These are phyloP conservation scores for Andrena minutula DNA, from an alignment of 2,888 invertebrate genomes.

Conservation along the genomic window DNA sequence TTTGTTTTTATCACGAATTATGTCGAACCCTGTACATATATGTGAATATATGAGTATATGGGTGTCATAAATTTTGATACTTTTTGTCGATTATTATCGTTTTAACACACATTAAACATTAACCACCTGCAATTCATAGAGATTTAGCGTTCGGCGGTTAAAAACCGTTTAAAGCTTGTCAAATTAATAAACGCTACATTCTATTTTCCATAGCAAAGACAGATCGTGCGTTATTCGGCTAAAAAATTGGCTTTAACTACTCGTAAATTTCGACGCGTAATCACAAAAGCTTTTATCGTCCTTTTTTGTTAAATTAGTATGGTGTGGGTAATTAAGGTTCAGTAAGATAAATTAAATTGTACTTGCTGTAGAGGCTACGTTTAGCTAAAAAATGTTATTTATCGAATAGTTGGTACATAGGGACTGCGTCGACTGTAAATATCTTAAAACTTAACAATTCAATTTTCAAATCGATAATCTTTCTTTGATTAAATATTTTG, in stretches of 20 bases:
- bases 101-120: too few species aligned
- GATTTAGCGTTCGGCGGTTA: not conserved
- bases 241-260: not conserved
- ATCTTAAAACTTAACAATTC: too few species aligned
- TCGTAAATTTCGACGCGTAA: not conserved
- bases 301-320: not conserved
- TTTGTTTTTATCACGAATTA: too few species aligned
- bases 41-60: too few species aligned
- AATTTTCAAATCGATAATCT: too few species aligned
- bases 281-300: not conserved
- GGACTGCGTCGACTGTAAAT: too few species aligned
- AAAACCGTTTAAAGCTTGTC: not conserved
- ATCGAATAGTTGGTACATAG: not conserved
- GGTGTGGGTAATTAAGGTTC: not conserved
- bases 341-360: not conserved
- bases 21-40: too few species aligned
- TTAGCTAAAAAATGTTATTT: not conserved
- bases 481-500: too few species aligned
- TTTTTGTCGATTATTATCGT: too few species aligned
- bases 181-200: not conserved
- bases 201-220: not conserved
- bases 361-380: not conserved
- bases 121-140: not conserved
- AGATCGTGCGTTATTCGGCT: not conserved
- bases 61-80: too few species aligned